These are phyloP conservation scores for Saxidomus purpurata DNA, from an alignment of 1,140 invertebrate species.

Conservation along the genomic window DNA sequence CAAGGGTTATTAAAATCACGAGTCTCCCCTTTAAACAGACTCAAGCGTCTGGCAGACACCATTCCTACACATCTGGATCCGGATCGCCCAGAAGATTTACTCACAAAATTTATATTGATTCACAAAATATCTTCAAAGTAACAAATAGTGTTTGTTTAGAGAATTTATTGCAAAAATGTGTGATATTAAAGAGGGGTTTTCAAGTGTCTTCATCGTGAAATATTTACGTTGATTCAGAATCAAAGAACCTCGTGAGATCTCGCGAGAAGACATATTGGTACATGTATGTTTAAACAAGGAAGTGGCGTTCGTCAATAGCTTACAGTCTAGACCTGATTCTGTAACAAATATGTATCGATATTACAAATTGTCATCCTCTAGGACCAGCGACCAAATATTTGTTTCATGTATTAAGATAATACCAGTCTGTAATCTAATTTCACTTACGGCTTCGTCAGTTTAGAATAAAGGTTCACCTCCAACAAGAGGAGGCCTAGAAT, in stretches of 20 bases:
- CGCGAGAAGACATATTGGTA: neutral
- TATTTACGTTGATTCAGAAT: neutral
- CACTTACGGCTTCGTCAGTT: too few relatives aligned
- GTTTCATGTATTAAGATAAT: too few relatives aligned
- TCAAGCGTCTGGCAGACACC: neutral
- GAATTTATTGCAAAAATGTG: conserved; percentile 11
- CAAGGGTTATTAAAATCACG: neutral
- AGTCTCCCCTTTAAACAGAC: neutral
- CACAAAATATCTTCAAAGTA: conserved; percentile 4
- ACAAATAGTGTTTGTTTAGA: conserved; percentile 20
- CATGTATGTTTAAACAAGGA: neutral
- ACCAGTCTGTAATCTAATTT: too few relatives aligned
- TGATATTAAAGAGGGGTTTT: neutral
- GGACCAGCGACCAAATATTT: too few relatives aligned
- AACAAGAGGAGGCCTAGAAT: too few relatives aligned
- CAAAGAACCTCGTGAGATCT: neutral
- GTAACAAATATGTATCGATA: too few relatives aligned
- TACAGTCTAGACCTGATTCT: too few relatives aligned
- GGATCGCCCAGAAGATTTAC: neutral
- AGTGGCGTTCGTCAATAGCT: neutral
- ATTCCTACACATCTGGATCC: neutral
- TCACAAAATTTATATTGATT: neutral
- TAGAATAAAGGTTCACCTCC: too few relatives aligned
- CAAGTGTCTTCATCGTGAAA: neutral
- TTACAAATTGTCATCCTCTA: too few relatives aligned